Percentiles rank a stretch among this genome's conserved stretches.
These are phyloP conservation scores for Colletes collaris DNA, from an alignment of 2,888 invertebrate species.

Conservation along the genomic window DNA sequence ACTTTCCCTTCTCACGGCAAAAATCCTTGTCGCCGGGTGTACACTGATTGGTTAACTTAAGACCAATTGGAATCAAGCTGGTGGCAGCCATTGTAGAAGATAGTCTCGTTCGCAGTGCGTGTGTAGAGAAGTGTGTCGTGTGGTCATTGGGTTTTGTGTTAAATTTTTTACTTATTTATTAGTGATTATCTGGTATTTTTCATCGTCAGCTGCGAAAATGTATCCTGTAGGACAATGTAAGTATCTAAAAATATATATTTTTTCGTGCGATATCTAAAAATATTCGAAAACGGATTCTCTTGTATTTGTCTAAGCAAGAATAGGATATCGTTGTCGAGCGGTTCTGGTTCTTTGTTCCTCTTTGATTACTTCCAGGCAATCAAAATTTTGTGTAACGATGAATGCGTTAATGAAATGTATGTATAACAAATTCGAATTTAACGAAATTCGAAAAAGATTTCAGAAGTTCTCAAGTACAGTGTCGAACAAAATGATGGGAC, in stretches of 20 bases:
- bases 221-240: conserved; percentile 89
- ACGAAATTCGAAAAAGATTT: conserved; percentile 66
- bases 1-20: conserved; percentile 17
- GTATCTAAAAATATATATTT: conserved; percentile 76
- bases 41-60: conserved; percentile 60
- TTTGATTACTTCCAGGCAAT: conserved; percentile 29
- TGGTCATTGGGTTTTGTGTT: conserved; percentile 81
- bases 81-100: conserved; percentile 77
- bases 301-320: conserved; percentile 70
- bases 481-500: too few relatives aligned
- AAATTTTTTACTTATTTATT: conserved; percentile 80
- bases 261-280: conserved; percentile 17
- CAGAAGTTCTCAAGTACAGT: conserved; percentile 66
- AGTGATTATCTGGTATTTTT: conserved; percentile 80
- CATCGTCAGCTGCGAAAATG: conserved; percentile 83
- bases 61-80: conserved; percentile 67
- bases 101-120: conserved; percentile 76
- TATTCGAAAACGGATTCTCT: conserved; percentile 41
- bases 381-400: conserved; percentile 12
- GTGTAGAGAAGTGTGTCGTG: conserved; percentile 81
- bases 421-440: conserved; percentile 20
- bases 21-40: not conserved
- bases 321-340: conserved; percentile 68
- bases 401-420: not conserved
- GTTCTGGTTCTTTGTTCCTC: conserved; percentile 65